Percentiles rank a stretch among this genome's conserved stretches.
Conservation (phyloP, 1,140 invertebrate species). For the Plutomurus gul region DNA sequence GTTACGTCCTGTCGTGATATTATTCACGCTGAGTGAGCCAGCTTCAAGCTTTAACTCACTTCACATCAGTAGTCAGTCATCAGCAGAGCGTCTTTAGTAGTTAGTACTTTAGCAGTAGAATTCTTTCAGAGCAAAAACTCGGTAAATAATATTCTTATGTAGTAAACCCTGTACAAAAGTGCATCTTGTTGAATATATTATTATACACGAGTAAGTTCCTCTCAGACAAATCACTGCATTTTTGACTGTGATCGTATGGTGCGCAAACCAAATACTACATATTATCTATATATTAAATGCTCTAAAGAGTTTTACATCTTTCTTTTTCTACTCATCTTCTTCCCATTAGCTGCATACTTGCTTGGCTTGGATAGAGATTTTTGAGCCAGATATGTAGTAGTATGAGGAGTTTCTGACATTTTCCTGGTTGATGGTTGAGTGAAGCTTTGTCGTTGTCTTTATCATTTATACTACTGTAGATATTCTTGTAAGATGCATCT, state of each 20-base stretch:
- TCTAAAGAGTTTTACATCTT: neutral
- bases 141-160: constrained; percentile 22
- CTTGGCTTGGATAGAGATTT: constrained; percentile 28
- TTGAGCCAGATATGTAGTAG: constrained; percentile 6
- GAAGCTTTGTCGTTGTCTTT: constrained; percentile 22
- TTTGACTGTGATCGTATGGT: neutral
- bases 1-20: constrained; percentile 4
- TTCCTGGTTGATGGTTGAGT: constrained; percentile 26
- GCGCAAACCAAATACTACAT: neutral
- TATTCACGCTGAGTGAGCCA: constrained; percentile 16
- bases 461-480: too few relatives aligned
- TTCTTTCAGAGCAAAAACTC: neutral
- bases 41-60: neutral
- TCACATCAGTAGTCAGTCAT: neutral
- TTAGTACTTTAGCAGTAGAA: neutral
- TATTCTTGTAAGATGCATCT: neutral
- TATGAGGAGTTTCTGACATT: neutral
- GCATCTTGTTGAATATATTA: neutral
- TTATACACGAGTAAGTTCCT: neutral
- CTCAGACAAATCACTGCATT: neutral
- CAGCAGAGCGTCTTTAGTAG: neutral
- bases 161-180: too few relatives aligned
- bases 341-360: constrained; percentile 17
- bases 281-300: neutral
- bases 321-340: constrained; percentile 7